Evolutionary conservation across 2,113 vertebrate genomes (phyloP).

Genomic region (Coregonus clupeaformis): DNA sequence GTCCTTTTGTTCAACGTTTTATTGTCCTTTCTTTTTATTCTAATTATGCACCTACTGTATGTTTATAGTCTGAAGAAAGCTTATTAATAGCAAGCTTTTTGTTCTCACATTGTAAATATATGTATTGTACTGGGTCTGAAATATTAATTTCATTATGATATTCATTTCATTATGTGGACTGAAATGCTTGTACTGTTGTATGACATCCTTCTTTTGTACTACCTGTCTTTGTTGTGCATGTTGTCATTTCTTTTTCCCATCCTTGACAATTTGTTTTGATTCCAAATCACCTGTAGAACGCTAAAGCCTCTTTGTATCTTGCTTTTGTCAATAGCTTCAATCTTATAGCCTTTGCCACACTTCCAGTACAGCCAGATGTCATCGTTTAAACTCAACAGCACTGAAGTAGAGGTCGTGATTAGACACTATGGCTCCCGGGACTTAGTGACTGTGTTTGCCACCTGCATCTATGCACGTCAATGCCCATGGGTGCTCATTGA

Average conservation of each 20-base stretch:
- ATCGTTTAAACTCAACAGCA: neutral
- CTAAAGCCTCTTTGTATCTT: neutral
- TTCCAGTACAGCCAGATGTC: neutral
- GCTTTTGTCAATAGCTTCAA: neutral
- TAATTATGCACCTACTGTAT: slow-evolving; percentile 29
- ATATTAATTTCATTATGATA: slow-evolving; percentile 1
- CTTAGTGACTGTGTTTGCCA: neutral
- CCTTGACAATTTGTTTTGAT: neutral
- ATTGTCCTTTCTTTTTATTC: no score
- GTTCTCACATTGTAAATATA: slow-evolving; percentile 32
- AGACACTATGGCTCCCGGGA: neutral
- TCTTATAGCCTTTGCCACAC: neutral
- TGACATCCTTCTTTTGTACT: neutral
- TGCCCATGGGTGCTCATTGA: no score
- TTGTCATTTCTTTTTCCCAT: no score
- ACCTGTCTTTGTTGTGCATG: no score
- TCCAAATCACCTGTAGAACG: neutral
- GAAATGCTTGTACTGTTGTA: neutral
- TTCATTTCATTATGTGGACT: neutral
- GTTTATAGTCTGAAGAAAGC: slow-evolving; percentile 19
- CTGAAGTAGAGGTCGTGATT: neutral
- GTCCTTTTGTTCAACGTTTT: no score
- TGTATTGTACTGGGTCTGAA: slow-evolving; percentile 17
- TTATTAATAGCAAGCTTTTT: slow-evolving; percentile 26
- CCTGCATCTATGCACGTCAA: neutral